Base-by-base conservation (phyloP, 2,888 invertebrate genomes). In the Tiliacea citrago region DNA sequence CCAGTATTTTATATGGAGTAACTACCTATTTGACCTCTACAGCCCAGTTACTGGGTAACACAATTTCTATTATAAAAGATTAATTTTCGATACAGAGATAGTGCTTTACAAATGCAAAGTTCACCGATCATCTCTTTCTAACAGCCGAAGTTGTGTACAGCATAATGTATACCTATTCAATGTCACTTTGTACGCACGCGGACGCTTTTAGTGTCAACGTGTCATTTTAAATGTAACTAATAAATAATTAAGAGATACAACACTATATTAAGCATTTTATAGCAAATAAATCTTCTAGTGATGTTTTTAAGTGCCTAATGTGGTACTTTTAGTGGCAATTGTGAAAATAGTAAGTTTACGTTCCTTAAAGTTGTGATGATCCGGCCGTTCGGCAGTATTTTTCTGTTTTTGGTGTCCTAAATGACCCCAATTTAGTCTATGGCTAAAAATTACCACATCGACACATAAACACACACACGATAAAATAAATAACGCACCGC, bases 401-500 rank as follows among this genome's bases (percentile, higher is more conserved):
- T 29, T 29, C 0, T 7, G n/a, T n/a, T n/a, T n/a, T n/a, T n/a
- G n/a, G n/a, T n/a, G n/a, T n/a, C n/a, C n/a, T n/a, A n/a, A n/a
- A n/a, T n/a, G n/a, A n/a, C n/a, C n/a, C n/a, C n/a, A n/a, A n/a
- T n/a, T n/a, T n/a, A n/a, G n/a, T n/a, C 1, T 49, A 49, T 45
- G 45, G 53, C 57, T n/a, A 72, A 51, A 60, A 42, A 68, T 49
- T 71, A 76, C 68, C 68, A 69, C 24, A 67, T 5, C 21, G 53
- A n/a, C 60, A 79, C 63, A 47, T 57, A 61, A 77, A 42, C 45
- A 63, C 58, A 73, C 24, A 57, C 13, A 35, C 18, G 60, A 68
- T 69, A 70, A 79, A 79, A 80, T 80, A 84, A 82, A 84, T 70
- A 77, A 81, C 68, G 85, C 85, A 83, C 85, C 85, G 60, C 75